Evolutionary conservation across 2,888 invertebrate species (phyloP).

Genomic region (Papilio demoleus): DNA sequence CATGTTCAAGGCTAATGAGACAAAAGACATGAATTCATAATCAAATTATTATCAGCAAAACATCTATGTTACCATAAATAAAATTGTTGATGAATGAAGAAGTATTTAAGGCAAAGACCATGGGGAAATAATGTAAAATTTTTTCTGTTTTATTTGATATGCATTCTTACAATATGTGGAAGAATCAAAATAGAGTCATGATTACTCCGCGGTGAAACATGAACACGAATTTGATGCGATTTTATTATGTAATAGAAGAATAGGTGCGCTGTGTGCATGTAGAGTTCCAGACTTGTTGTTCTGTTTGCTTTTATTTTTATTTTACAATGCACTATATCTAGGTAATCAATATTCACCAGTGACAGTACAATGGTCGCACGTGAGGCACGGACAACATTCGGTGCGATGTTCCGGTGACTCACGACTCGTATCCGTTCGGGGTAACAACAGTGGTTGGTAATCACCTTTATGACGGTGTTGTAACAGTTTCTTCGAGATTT

Average conservation of each 20-base stretch:
- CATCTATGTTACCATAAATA: conserved; percentile 17
- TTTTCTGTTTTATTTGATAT: no score
- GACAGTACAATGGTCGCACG: conserved; percentile 59
- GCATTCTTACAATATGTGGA: no score
- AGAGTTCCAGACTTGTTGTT: not conserved
- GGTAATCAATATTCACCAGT: conserved; percentile 62
- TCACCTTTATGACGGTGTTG: conserved; percentile 38
- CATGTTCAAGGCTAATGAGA: conserved; percentile 24
- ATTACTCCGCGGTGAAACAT: no score
- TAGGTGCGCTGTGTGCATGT: no score
- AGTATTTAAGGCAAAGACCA: not conserved
- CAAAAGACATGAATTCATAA: conserved; percentile 44
- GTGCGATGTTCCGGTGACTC: conserved; percentile 74
- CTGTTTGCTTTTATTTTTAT: not conserved
- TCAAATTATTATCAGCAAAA: conserved; percentile 33
- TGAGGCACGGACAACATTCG: conserved; percentile 69
- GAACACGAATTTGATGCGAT: no score
- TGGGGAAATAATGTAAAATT: no score
- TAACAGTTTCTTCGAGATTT: conserved; percentile 26
- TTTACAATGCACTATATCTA: conserved; percentile 39
- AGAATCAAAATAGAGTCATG: no score
- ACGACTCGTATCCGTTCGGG: conserved; percentile 58
- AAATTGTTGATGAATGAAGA: conserved; percentile 8
- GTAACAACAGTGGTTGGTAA: conserved; percentile 23
- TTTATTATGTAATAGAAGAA: no score